Percentiles rank a stretch among this genome's conserved stretches.
Evolutionary conservation across 1,140 invertebrate genomes (phyloP).

Genomic region (Cheumatopsyche charites): DNA sequence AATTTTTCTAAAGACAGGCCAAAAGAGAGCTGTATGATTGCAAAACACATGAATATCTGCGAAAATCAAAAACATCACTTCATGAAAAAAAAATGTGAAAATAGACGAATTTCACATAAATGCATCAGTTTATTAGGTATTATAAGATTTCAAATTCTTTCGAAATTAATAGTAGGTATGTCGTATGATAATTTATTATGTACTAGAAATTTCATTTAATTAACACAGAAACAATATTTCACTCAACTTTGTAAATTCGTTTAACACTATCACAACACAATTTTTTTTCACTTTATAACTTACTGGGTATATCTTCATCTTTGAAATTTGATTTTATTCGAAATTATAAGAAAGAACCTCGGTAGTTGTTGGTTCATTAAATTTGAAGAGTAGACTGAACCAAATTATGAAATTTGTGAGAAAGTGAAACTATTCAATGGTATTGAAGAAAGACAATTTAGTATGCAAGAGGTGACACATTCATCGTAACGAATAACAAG

Average conservation of each 20-base stretch:
- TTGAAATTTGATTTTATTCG: neutral
- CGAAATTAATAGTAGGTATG: neutral
- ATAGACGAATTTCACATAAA: no score
- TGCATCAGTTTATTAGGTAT: no score
- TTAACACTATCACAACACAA: no score
- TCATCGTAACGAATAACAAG: neutral
- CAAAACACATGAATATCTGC: conserved; percentile 35
- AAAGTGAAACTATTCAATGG: conserved; percentile 11
- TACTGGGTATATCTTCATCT: neutral
- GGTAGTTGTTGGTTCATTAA: neutral
- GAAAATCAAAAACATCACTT: conserved; percentile 2
- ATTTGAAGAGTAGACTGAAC: neutral
- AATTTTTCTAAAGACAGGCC: conserved; percentile 29
- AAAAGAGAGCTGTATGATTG: conserved; percentile 16
- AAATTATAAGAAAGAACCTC: neutral
- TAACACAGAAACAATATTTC: no score
- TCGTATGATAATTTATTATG: neutral
- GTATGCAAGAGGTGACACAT: neutral
- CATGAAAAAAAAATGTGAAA: no score
- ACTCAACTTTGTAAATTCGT: no score
- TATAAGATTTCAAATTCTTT: no score
- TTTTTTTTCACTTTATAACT: no score
- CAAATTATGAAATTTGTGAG: conserved; percentile 1
- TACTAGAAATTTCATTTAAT: neutral
- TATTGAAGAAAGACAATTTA: neutral